These are phyloP conservation scores for Chloebia gouldiae DNA, from an alignment of 2,113 vertebrate species.

Conservation along the genomic window DNA sequence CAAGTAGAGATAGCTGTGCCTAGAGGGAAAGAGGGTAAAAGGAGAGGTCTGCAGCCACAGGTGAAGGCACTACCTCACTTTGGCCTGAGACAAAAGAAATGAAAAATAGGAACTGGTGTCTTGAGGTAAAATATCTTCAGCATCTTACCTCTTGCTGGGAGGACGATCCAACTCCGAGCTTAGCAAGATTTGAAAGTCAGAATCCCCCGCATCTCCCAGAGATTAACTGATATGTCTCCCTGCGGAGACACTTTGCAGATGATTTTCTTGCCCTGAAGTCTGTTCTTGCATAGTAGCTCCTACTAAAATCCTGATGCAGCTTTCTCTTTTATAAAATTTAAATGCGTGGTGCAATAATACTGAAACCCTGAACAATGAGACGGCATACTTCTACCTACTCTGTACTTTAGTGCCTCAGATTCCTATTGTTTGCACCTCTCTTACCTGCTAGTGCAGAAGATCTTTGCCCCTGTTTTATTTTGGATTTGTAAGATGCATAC, in stretches of 20 bases:
- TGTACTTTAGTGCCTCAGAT: neutral
- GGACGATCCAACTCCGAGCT: neutral
- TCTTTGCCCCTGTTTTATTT: neutral
- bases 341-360: neutral
- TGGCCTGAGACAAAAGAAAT: slow-evolving; percentile 3
- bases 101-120: neutral
- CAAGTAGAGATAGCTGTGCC: neutral
- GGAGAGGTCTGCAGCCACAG: neutral
- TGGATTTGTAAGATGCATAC: neutral
- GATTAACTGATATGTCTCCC: slow-evolving; percentile 14
- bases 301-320: neutral
- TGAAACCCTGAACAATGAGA: neutral
- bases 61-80: neutral
- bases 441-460: neutral
- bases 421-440: neutral
- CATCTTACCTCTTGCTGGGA: neutral
- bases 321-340: slow-evolving; percentile 19
- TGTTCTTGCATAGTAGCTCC: neutral
- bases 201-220: neutral
- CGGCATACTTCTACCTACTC: neutral
- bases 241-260: neutral
- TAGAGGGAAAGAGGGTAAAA: neutral
- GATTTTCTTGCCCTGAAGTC: slow-evolving; percentile 17
- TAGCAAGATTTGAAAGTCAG: slow-evolving; percentile 11
- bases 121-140: slow-evolving; percentile 29